Evolutionary conservation across 2,888 invertebrate genomes (phyloP), one percentile per base, ranked within the genome.

Genomic region (Caenorhabditis plicata): DNA sequence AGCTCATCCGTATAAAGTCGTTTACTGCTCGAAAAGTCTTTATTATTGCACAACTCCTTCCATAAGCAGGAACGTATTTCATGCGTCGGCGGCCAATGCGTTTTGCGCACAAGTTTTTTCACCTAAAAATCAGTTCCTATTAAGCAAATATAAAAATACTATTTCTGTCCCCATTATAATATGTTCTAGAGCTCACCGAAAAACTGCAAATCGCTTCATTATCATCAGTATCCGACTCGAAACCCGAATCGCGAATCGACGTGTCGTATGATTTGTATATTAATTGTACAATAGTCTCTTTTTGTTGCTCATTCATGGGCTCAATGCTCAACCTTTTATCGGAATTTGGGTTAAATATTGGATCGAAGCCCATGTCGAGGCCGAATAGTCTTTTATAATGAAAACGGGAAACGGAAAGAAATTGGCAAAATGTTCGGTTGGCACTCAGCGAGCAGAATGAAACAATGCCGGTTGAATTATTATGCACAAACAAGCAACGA

Each of bases 61-160:
- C 80, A 80, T 29, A 80, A 55, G 38, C 71, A 70, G n/a, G 61
- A 31, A 8, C 80, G 73, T 41, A 81, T 74, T 55, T 80, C 76
- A 51, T 81, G 80, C 22, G 71, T 45, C n/a, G 60, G 55, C 5
- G 79, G 74, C 80, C 80, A 80, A 49, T 75, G 69, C 40, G 78
- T 76, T 46, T 68, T 62, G 11, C 80, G 73, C 19, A 81, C 64
- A 41, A 80, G 73, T 57, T 74, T 74, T 50, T 80, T 80, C 43
- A 80, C 73, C 80, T 80, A 56, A 35, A 78, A 65, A 32, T 55
- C 19, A 27, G 25, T 60, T 60, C 60, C 27, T 46, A 22, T 4
- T 53, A 53, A 42, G 53, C 53, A 45, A 49, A 53, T 41, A 41
- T 45, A 15, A 40, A 26, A 8, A 22, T 27, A 26, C 33, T 32